A percentile compares a stretch with the other conserved stretches of the same genome.
These are phyloP conservation scores for Pseudochirops corinnae DNA, from an alignment of 2,797 vertebrate genomes.

Conservation along the genomic window DNA sequence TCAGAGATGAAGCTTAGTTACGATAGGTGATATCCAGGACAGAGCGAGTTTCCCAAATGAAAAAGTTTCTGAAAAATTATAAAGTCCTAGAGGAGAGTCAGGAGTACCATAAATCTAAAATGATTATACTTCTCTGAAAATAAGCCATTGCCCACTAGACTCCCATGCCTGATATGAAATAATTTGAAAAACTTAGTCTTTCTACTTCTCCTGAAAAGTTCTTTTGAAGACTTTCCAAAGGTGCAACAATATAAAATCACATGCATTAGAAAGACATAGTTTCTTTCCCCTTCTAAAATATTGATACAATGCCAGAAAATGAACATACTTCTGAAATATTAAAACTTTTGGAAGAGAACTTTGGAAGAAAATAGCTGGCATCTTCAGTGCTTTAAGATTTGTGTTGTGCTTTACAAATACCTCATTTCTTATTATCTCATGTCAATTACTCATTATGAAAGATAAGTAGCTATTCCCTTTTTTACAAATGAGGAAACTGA, in stretches of 20 bases:
- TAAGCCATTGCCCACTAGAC: background rate
- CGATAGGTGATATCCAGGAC: background rate
- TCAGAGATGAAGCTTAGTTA: background rate
- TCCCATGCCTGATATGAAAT: background rate
- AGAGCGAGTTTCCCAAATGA: background rate
- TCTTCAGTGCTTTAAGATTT: background rate
- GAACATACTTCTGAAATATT: background rate
- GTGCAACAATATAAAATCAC: background rate
- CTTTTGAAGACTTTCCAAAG: background rate
- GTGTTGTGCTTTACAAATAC: background rate
- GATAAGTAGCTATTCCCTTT: background rate
- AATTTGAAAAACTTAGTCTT: background rate
- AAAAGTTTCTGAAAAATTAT: background rate
- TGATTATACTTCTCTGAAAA: background rate
- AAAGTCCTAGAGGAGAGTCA: background rate
- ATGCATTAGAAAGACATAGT: background rate
- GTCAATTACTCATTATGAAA: background rate
- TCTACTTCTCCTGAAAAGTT: background rate
- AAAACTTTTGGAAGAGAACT: background rate
- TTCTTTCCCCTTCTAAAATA: background rate
- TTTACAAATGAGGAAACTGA: background rate
- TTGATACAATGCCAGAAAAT: background rate
- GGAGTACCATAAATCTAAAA: background rate
- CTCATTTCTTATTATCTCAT: background rate
- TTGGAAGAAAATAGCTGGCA: too few species aligned